Conservation (phyloP, 2,888 invertebrate species). For the Atrina japonica region DNA sequence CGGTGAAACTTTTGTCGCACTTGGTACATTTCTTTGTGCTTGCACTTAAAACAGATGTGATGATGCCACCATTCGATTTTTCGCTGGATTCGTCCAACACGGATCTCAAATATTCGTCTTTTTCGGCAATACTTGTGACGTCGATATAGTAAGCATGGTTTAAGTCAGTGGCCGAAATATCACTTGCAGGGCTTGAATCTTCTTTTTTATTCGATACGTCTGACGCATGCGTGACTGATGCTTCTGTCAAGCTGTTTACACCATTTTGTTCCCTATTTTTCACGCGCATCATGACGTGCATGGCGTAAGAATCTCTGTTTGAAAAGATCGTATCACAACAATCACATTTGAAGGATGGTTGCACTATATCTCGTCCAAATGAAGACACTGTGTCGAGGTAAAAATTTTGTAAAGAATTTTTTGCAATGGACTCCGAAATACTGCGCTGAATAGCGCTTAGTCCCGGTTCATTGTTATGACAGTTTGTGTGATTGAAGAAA, state of each 20-base stretch:
- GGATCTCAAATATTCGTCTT: conserved; percentile 60
- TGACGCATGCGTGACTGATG: too few species aligned
- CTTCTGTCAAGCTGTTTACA: background rate
- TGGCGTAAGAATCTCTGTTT: conserved; percentile 79
- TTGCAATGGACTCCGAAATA: conserved; percentile 20
- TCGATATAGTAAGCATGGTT: conserved; percentile 46
- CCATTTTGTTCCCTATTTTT: conserved; percentile 73
- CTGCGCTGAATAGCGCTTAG: conserved; percentile 27
- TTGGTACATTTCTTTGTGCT: conserved; percentile 53
- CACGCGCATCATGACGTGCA: conserved; percentile 80
- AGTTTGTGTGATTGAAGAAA: conserved; percentile 39
- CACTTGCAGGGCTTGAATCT: background rate
- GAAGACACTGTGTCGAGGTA: conserved; percentile 10
- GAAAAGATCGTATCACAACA: conserved; percentile 77
- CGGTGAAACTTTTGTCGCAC: conserved; percentile 69
- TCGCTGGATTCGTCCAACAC: conserved; percentile 43
- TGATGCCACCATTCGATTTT: conserved; percentile 2
- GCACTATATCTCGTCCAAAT: conserved; percentile 24
- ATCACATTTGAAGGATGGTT: conserved; percentile 74
- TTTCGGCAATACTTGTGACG: conserved; percentile 53
- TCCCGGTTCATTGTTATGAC: conserved; percentile 27
- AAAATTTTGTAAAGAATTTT: conserved; percentile 25
- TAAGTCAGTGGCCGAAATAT: conserved; percentile 12
- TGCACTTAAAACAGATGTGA: background rate
- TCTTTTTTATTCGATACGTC: background rate